Conservation (phyloP, 2,888 invertebrate genomes). For the Steinernema hermaphroditum region DNA sequence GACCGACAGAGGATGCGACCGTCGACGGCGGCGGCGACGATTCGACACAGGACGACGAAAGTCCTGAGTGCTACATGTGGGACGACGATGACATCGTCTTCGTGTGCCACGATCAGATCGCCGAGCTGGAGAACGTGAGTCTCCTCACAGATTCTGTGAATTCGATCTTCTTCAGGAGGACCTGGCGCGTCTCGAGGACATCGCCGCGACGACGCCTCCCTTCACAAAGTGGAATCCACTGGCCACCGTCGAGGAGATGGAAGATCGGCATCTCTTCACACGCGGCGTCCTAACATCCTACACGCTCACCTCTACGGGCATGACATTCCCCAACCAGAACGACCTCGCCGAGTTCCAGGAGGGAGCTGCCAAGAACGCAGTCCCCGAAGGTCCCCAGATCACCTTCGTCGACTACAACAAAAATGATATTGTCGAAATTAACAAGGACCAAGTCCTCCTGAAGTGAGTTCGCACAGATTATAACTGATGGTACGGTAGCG, state of each 20-base stretch:
- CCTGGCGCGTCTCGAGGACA: slow-evolving; percentile 13
- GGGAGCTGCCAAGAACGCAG: neutral
- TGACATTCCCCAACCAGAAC: slow-evolving; percentile 20
- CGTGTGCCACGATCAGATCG: slow-evolving; percentile 28
- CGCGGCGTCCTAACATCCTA: slow-evolving; percentile 5
- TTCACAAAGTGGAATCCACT: slow-evolving; percentile 17
- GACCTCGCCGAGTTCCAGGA: neutral
- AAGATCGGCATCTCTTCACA: slow-evolving; percentile 12
- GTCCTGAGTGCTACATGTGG: slow-evolving; percentile 24
- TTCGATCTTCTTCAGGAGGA: neutral
- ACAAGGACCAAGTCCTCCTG: neutral
- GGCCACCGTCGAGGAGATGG: slow-evolving; percentile 11
- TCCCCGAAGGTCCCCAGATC: neutral
- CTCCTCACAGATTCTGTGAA: neutral
- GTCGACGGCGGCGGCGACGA: neutral
- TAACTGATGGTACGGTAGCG: neutral
- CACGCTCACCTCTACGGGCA: slow-evolving; percentile 23
- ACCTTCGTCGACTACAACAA: neutral
- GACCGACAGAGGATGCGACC: too few relatives aligned
- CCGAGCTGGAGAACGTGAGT: slow-evolving; percentile 5
- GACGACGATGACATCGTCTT: slow-evolving; percentile 16
- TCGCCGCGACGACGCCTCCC: slow-evolving; percentile 9
- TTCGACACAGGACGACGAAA: slow-evolving; percentile 13
- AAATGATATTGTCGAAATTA: neutral
- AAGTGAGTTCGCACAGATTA: neutral